Conservation (phyloP, 2,888 invertebrate genomes). For the Lasius platythorax region DNA sequence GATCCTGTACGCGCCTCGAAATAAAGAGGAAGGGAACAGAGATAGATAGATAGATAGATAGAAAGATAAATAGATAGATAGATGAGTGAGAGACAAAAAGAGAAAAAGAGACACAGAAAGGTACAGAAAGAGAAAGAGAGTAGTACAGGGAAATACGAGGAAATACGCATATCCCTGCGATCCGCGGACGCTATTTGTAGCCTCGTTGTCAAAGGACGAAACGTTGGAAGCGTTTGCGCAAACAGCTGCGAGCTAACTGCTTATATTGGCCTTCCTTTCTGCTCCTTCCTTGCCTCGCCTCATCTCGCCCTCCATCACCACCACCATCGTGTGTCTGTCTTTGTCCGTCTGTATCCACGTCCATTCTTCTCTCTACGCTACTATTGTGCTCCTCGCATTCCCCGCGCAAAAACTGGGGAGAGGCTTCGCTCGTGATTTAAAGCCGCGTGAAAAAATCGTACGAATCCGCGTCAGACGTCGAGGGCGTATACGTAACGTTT, state of each 20-base stretch:
- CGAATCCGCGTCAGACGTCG: neutral
- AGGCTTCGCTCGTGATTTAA: constrained; percentile 1
- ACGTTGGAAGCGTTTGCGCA: constrained; percentile 78
- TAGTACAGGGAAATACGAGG: constrained; percentile 32
- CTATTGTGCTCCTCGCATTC: neutral
- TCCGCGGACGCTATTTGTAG: constrained; percentile 77
- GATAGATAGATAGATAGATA: constrained; percentile 13
- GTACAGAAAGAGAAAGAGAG: neutral
- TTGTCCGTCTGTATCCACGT: constrained; percentile 16
- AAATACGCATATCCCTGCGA: constrained; percentile 59
- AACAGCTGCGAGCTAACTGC: constrained; percentile 81
- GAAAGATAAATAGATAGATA: neutral
- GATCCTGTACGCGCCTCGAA: constrained; percentile 33
- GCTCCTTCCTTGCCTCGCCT: constrained; percentile 43
- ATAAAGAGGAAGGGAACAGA: constrained; percentile 61
- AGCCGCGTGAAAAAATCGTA: constrained; percentile 10
- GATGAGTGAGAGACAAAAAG: neutral
- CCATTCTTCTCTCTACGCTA: neutral
- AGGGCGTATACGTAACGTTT: constrained; percentile 16
- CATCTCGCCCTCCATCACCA: neutral
- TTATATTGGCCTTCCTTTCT: constrained; percentile 78
- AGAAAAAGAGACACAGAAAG: neutral
- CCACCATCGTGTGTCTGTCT: constrained; percentile 32
- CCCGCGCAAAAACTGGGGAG: neutral
- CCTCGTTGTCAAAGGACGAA: constrained; percentile 80